A percentile compares a stretch with the other conserved stretches of the same genome.
phyloP scores from a whole-genome alignment of 2,797 vertebrate genomes.

The Melanotaenia nigrans region DNA sequence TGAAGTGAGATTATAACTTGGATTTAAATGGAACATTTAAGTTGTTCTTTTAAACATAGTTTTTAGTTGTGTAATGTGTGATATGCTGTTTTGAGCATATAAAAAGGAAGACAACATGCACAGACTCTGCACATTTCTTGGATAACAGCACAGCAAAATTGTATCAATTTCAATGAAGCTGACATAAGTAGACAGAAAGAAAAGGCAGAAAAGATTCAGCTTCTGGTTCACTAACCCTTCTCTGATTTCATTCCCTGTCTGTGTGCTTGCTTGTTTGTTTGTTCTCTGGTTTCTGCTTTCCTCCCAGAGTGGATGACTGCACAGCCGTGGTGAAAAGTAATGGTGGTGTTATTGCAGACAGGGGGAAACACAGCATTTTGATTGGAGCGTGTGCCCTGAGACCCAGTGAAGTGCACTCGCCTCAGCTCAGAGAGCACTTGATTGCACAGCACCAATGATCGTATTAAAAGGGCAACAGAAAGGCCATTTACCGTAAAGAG shows the following conservation, averaged over 20 bases:
- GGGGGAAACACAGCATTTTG: slow-evolving; percentile 75
- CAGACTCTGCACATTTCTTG: slow-evolving; percentile 34
- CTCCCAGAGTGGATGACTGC: slow-evolving; percentile 62
- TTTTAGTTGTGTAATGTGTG: neutral
- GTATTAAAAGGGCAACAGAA: slow-evolving; percentile 81
- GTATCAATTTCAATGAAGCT: slow-evolving; percentile 52
- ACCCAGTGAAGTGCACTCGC: slow-evolving; percentile 81
- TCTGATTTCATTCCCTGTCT: slow-evolving; percentile 65
- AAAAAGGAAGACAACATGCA: slow-evolving; percentile 11
- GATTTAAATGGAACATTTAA: neutral
- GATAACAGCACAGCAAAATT: slow-evolving; percentile 24
- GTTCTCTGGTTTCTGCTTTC: slow-evolving; percentile 61
- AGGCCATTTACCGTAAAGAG: slow-evolving; percentile 76
- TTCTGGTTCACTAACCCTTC: slow-evolving; percentile 68
- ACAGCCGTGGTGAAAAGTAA: slow-evolving; percentile 68
- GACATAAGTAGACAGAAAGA: slow-evolving; percentile 54
- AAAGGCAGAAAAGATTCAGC: slow-evolving; percentile 56
- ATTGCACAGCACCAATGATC: slow-evolving; percentile 84
- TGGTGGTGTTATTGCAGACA: slow-evolving; percentile 74
- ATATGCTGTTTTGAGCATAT: slow-evolving; percentile 2
- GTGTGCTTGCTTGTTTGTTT: slow-evolving; percentile 69
- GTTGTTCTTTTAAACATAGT: neutral
- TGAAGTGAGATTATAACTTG: slow-evolving; percentile 18
- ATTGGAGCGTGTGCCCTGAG: slow-evolving; percentile 79
- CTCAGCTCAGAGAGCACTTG: slow-evolving; percentile 82